Evolutionary conservation across 2,797 vertebrate species (phyloP), one percentile per base, ranked within the genome.

Genomic region (Crocidura indochinensis): DNA sequence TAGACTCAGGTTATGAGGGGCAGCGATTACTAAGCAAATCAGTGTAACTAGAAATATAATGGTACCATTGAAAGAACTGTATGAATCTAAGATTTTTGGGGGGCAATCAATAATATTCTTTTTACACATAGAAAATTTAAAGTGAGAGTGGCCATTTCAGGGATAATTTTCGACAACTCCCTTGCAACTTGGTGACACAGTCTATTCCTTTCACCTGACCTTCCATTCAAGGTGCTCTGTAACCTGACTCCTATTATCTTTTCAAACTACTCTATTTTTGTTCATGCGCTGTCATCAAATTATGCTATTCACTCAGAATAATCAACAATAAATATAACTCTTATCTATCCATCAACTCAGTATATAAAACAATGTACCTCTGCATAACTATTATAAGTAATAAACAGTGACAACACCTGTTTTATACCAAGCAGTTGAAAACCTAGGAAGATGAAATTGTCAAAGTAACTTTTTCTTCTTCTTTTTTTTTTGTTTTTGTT

Each of bases 401-500:
- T 71, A 71, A 77, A 77, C 8, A 10, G 46, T 14, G 4, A 79
- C 6, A 4, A 79, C 6, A 4, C 38, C 24, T 38, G 24, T 46
- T 82, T 51, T 31, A 65, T 2, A 31, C 20, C 6, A 0, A 69
- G 29, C 31, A 80, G 12, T 68, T 17, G 29, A 60, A 88, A 94
- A 29, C 38, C n/a, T 65, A 51, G 31, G 17, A 84, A 90, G 49
- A 76, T 64, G 10, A 76, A 84, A 22, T 26, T 76, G 49, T 73
- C 80, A 79, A 81, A 82, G 64, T 38, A 26, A 92, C 62, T 74
- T 89, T 76, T 90, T 73, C 20, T 91, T 79, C 60, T 38, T 38
- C 5, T 38, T 38, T 38, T 5, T 38, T 38, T 5, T 38, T 38
- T 38, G 2, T 5, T 38, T 38, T 27, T 38, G 2, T 38, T 38